Percentiles rank a stretch among this genome's conserved stretches.
phyloP scores from a whole-genome alignment of 1,140 invertebrate genomes.

The Dufourea novaeangliae region DNA sequence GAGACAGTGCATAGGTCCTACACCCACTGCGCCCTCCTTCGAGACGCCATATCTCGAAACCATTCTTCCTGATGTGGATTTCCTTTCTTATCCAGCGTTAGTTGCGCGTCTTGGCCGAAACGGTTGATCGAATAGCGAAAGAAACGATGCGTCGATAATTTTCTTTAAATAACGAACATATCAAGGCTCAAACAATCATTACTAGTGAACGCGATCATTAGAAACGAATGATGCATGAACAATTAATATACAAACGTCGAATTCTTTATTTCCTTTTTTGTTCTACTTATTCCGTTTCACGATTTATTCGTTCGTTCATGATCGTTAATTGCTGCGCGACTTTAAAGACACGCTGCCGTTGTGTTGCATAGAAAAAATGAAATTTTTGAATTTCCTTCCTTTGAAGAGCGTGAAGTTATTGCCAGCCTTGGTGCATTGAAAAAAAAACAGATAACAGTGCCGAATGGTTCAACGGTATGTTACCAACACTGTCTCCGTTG shows the following conservation, averaged over 20 bases:
- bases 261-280: background rate
- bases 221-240: background rate
- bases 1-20: constrained; percentile 76
- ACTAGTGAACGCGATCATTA: background rate
- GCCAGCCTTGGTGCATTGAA: background rate
- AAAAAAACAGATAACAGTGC: constrained; percentile 1
- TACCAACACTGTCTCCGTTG: constrained; percentile 45
- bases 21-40: constrained; percentile 76
- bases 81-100: constrained; percentile 22
- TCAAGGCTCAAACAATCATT: background rate
- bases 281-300: background rate
- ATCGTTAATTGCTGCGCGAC: background rate
- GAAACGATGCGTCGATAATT: constrained; percentile 1
- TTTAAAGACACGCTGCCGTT: constrained; percentile 2
- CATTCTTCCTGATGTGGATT: constrained; percentile 64
- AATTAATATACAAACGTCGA: background rate
- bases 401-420: background rate
- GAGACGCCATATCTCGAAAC: constrained; percentile 76
- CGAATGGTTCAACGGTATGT: constrained; percentile 32
- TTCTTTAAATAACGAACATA: background rate
- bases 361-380: constrained; percentile 5
- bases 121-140: background rate
- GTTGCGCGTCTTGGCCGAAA: constrained; percentile 8
- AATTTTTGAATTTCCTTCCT: background rate
- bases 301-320: constrained; percentile 3